Percentiles rank a stretch among this genome's conserved stretches.
phyloP scores from a whole-genome alignment of 2,888 invertebrate species.

The Megaustenia siamemsis region DNA sequence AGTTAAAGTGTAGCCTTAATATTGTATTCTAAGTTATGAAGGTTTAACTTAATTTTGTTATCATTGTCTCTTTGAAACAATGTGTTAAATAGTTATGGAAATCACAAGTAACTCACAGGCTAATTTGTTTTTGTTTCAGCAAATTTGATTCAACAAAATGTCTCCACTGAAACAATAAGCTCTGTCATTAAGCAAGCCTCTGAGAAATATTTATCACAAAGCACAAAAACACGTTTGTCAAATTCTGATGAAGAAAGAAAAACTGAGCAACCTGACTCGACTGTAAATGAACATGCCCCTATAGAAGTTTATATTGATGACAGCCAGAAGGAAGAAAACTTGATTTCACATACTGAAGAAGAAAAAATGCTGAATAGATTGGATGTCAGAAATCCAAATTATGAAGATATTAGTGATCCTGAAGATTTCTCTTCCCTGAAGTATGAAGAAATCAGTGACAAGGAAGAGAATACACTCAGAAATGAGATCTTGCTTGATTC shows the following conservation, averaged over 20 bases:
- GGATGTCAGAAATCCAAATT: slow-evolving; percentile 7
- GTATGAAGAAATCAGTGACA: slow-evolving; percentile 37
- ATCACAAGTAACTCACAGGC: too few species aligned
- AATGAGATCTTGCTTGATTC: background rate
- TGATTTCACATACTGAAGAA: slow-evolving; percentile 39
- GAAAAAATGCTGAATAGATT: background rate
- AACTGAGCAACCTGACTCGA: background rate
- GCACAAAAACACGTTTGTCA: background rate
- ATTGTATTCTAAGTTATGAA: too few species aligned
- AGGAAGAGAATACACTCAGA: background rate
- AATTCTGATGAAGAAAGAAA: background rate
- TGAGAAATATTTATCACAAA: background rate
- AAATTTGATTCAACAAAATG: slow-evolving; percentile 2
- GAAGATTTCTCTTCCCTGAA: slow-evolving; percentile 29
- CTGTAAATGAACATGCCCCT: background rate
- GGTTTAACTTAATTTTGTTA: too few species aligned
- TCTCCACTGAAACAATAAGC: background rate
- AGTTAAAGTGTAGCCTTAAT: too few species aligned
- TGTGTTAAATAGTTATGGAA: too few species aligned
- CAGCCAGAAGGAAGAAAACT: slow-evolving; percentile 5
- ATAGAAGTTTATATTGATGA: slow-evolving; percentile 4
- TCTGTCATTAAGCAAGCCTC: background rate
- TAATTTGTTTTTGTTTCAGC: slow-evolving; percentile 24
- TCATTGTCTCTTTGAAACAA: too few species aligned
- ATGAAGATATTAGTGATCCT: slow-evolving; percentile 48